phyloP scores from a whole-genome alignment of 1,140 invertebrate genomes.

The Arctopsyche grandis region DNA sequence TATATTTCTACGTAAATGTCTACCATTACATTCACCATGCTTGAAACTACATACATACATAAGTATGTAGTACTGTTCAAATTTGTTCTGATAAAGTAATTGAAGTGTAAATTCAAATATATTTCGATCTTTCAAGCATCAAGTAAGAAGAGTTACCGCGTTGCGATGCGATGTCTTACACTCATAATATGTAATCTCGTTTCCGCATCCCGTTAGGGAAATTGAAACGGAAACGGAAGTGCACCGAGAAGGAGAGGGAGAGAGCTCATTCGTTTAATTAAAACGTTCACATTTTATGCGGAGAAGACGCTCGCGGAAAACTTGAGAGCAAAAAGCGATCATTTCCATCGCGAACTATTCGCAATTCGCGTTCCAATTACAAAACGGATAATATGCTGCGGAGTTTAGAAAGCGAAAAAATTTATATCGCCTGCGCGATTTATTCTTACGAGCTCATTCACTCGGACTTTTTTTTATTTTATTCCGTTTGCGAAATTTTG shows the following conservation, averaged over 20 bases:
- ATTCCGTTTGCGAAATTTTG: neutral
- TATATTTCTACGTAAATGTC: too few species aligned
- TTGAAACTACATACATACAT: too few species aligned
- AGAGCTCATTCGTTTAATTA: slow-evolving; percentile 37
- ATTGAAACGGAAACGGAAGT: slow-evolving; percentile 29
- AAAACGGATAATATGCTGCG: too few species aligned
- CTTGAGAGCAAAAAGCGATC: too few species aligned
- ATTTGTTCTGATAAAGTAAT: too few species aligned
- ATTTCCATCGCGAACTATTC: too few species aligned
- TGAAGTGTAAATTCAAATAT: too few species aligned
- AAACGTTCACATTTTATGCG: neutral
- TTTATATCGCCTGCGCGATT: slow-evolving; percentile 20
- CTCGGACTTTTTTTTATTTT: slow-evolving; percentile 29
- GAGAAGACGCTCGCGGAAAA: too few species aligned
- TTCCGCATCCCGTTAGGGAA: slow-evolving; percentile 1
- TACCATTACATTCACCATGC: too few species aligned
- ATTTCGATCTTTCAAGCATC: neutral
- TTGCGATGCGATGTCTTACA: neutral
- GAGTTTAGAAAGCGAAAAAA: too few species aligned
- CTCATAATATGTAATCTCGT: neutral
- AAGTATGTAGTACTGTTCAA: too few species aligned
- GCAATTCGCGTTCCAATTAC: too few species aligned
- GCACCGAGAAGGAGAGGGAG: neutral
- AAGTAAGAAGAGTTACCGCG: neutral
- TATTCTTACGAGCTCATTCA: slow-evolving; percentile 35